Evolutionary conservation across 2,797 vertebrate genomes (phyloP), one percentile per base, ranked within the genome.

Genomic region (Xenopus petersii): DNA sequence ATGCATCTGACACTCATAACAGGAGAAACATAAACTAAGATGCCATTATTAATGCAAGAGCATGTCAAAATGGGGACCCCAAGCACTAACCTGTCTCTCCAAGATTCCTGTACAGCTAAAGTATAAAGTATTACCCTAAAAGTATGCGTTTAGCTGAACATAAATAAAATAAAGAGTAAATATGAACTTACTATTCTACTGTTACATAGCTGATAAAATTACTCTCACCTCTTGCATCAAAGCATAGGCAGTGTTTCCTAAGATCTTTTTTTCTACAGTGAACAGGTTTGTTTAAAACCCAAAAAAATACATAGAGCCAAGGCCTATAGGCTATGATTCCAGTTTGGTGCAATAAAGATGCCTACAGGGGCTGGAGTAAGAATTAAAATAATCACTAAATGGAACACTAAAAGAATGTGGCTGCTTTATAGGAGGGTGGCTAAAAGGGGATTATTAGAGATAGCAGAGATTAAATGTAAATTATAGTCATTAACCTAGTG

Each of bases 271-370:
- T 12, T 5, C 16, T 58, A 1, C 5, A 10, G 3, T 65, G 9
- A 17, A 26, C 2, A 12, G 59, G 9, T 26, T 62, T 12, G 60
- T 55, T 65, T 12, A 26, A 42, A 36, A 30, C 42, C 46, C 13
- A 21, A 42, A 61, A 17, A 36, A 51, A 51, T 12, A n/a, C 12
- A 30, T 61, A 58, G 70, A 67, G 54, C 56, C 16, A 13, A 51
- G 59, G 16, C 67, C 64, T 71, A 49, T 12, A 71, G 47, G 68
- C 54, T 59, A 71, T 70, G 12, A 60, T 33, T 71, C 74, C 62
- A n/a, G 67, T 75, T 76, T 48, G 15, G 21, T 48, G 54, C 63
- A 69, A 12, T 58, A 71, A 10, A 46, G 51, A 70, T 65, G 33
- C 33, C 67, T 51, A 58, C 30, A 33, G 67, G 74, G 67, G 16